Percentiles rank a stretch among this genome's conserved stretches.
Evolutionary conservation across 2,797 vertebrate genomes (phyloP).

Genomic region (Tachyglossus aculeatus): DNA sequence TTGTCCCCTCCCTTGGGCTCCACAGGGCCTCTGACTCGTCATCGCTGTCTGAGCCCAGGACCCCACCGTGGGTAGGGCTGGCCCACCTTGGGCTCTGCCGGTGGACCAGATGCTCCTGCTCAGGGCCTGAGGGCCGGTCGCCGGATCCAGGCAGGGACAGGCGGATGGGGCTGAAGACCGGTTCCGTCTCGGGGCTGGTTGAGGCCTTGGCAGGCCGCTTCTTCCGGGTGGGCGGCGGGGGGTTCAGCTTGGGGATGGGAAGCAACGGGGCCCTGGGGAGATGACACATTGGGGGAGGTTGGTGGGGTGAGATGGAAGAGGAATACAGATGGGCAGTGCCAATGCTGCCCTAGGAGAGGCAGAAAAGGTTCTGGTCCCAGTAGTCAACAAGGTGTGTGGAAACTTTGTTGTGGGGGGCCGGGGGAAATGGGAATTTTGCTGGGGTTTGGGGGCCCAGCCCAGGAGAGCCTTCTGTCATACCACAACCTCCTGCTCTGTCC

Average conservation of each 20-base stretch:
- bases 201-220: conserved; percentile 83
- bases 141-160: no score
- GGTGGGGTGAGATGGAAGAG: not conserved
- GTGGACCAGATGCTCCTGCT: no score
- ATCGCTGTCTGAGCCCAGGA: not conserved
- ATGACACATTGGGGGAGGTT: not conserved
- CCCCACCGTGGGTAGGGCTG: conserved; percentile 7
- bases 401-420: fast-evolving
- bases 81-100: conserved; percentile 68
- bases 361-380: no score
- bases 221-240: conserved; percentile 77
- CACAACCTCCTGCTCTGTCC: not conserved
- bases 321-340: fast-evolving
- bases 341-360: fast-evolving
- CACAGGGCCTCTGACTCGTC: no score
- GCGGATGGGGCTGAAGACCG: no score
- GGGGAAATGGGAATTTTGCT: not conserved
- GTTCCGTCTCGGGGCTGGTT: conserved; percentile 68
- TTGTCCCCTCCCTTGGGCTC: conserved; percentile 16
- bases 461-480: not conserved
- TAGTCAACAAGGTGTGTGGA: not conserved
- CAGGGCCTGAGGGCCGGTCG: no score
- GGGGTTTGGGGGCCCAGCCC: not conserved
- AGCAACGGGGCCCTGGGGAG: conserved; percentile 69
- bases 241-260: conserved; percentile 83